Percentiles rank a stretch among this genome's conserved stretches.
Evolutionary conservation across 1,140 invertebrate species (phyloP).

Genomic region (Lasioglossum baleicum): DNA sequence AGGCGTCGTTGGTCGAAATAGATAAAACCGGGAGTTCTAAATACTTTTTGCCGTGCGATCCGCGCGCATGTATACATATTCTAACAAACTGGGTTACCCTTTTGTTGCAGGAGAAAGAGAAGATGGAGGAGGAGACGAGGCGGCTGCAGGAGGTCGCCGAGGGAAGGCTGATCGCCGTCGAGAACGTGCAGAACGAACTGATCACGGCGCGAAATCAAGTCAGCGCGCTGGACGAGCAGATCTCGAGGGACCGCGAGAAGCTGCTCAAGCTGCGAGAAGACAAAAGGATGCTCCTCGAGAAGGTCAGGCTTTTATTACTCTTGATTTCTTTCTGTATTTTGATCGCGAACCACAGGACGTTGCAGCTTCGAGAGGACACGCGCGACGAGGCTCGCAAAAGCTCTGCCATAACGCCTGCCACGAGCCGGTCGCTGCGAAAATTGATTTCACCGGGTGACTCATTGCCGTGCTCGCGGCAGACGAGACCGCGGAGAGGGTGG

Average conservation of each 20-base stretch:
- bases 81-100: conserved; percentile 11
- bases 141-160: conserved; percentile 70
- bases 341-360: not conserved
- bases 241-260: conserved; percentile 74
- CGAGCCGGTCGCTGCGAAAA: conserved; percentile 25
- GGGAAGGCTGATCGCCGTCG: conserved; percentile 69
- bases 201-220: conserved; percentile 65
- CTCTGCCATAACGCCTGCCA: not conserved
- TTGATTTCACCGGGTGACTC: conserved; percentile 58
- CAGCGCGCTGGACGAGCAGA: conserved; percentile 68
- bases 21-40: conserved; percentile 24
- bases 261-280: conserved; percentile 75
- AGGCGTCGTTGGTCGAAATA: conserved; percentile 8
- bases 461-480: conserved; percentile 44
- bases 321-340: not conserved
- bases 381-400: no score
- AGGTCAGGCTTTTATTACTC: conserved; percentile 57
- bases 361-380: not conserved
- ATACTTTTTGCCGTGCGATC: conserved; percentile 10
- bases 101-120: conserved; percentile 77
- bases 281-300: conserved; percentile 75
- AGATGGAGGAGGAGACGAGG: conserved; percentile 75
- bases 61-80: not conserved
- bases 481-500: conserved; percentile 45
- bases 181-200: conserved; percentile 74